phyloP scores from a whole-genome alignment of 2,797 vertebrate species.

The Poeciliopsis turneri region DNA sequence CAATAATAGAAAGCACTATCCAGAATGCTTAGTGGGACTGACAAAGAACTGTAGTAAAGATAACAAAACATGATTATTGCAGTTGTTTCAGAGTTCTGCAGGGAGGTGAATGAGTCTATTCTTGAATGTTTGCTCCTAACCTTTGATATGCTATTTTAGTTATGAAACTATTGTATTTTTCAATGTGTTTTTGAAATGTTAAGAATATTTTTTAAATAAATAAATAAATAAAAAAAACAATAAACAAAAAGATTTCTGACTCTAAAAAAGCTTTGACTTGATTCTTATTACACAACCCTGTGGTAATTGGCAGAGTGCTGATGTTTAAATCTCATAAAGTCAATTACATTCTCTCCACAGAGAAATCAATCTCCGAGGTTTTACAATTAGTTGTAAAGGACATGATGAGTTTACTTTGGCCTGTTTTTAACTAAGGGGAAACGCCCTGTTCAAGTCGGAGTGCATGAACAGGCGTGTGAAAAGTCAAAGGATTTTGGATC shows the following conservation, averaged over 20 bases:
- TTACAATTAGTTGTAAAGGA: background rate
- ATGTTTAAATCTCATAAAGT: background rate
- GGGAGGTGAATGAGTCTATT: background rate
- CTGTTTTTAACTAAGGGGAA: background rate
- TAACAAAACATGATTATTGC: conserved; percentile 7
- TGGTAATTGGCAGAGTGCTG: background rate
- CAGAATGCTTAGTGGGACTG: conserved; percentile 27
- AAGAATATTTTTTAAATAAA: conserved; percentile 72
- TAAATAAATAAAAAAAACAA: too few species aligned
- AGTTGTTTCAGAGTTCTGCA: background rate
- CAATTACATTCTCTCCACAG: background rate
- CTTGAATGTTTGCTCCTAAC: conserved; percentile 7
- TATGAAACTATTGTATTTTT: conserved; percentile 60
- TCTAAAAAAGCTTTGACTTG: background rate
- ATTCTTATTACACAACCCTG: background rate
- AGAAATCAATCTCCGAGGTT: background rate
- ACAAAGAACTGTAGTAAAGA: conserved; percentile 21
- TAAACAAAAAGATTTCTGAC: too few species aligned
- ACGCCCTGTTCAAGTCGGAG: background rate
- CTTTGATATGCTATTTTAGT: conserved; percentile 32
- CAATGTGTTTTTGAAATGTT: conserved; percentile 55
- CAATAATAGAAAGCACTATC: conserved; percentile 27
- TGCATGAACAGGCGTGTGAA: background rate
- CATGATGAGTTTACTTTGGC: background rate
- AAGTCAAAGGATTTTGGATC: background rate